Evolutionary conservation across 2,888 invertebrate species (phyloP).

Genomic region (Harpalus rubripes): DNA sequence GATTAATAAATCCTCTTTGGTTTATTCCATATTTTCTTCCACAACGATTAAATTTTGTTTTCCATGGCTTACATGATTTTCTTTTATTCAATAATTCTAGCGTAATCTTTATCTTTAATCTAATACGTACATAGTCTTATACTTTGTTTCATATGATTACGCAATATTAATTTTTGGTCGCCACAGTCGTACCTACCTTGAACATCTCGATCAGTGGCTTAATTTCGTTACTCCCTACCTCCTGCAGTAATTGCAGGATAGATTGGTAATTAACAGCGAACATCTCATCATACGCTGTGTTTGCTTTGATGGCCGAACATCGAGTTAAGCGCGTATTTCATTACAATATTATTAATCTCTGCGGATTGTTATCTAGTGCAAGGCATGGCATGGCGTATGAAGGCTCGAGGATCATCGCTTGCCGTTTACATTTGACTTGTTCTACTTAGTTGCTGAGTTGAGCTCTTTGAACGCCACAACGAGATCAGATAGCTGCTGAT

Average conservation of each 20-base stretch:
- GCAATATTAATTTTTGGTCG: no score
- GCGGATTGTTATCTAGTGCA: conserved; percentile 40
- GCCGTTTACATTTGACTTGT: conserved; percentile 18
- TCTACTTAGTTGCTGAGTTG: conserved; percentile 18
- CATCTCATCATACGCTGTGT: conserved; percentile 60
- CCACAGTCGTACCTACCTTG: not conserved
- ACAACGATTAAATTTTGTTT: no score
- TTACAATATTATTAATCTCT: conserved; percentile 59
- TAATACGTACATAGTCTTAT: no score
- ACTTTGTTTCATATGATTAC: no score
- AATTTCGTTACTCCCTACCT: not conserved
- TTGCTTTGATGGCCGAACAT: conserved; percentile 56
- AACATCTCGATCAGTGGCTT: not conserved
- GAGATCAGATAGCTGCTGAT: conserved; percentile 15
- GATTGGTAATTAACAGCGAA: conserved; percentile 59
- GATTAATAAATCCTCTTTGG: no score
- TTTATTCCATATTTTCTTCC: no score
- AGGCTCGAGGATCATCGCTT: conserved; percentile 1
- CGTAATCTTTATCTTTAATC: no score
- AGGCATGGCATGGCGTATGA: not conserved
- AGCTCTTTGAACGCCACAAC: not conserved
- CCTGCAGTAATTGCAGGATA: conserved; percentile 50
- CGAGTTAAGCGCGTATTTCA: conserved; percentile 56
- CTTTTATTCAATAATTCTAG: no score
- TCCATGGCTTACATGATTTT: no score